Base-by-base conservation (phyloP, 1,140 invertebrate species). In the Drosophila triauraria region DNA sequence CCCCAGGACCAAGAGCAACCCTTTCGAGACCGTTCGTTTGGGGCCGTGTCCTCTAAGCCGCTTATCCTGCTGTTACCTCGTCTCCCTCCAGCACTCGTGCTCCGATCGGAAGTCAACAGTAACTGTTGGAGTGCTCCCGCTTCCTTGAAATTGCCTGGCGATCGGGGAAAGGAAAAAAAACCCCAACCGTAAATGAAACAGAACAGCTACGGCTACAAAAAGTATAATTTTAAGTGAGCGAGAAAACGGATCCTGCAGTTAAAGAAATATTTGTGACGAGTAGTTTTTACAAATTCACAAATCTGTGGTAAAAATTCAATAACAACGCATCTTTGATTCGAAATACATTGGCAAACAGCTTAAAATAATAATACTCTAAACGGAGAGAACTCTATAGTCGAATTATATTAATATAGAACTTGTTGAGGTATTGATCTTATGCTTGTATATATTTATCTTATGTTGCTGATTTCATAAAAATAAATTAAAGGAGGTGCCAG, bases 101-200 rank as follows among this genome's bases (percentile, higher is more conserved):
- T 79, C 62, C 57, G 65, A 90, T 90, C 85, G 85, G 85, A 90
- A 90, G 85, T 90, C 86, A 85, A 64, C 78, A 88, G 75, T 82
- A 88, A 90, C 80, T 78, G 85, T 81, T 81, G 82, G 67, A 70
- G 78, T 72, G 65, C 72, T 51, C 51, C 72, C 80, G 84, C 85
- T 90, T 88, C 84, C 84, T 87, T 70, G 63, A 87, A 76, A 71
- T 72, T 79, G 65, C 68, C 47, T 47, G 54, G 13, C 53, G 35
- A n/a, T 15, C 64, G 57, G 48, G 57, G 44, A 48, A 63, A 51
- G 23, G 44, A 48, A 48, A 63, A 74, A 64, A 80, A 87, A 53
- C 32, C 44, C 71, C 56, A 80, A 82, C 82, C 82, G 82, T 86
- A 86, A 86, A 68, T 38, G 82, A 76, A 87, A 80, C 80, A 71